Evolutionary conservation across 2,797 vertebrate genomes (phyloP).

Genomic region (Coranthus polyacanthus): DNA sequence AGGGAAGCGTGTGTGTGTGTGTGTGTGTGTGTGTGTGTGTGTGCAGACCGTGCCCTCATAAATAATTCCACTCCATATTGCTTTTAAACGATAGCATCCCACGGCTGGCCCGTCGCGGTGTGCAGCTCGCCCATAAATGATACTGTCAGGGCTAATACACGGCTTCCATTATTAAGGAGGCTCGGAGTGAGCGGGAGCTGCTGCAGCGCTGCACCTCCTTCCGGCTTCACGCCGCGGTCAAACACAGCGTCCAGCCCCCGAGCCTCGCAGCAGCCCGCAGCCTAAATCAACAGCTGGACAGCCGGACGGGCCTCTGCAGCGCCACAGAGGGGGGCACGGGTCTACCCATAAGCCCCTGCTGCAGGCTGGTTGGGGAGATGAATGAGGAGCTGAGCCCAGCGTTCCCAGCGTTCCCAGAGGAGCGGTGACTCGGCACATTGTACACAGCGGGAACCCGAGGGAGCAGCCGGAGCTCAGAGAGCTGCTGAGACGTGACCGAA

Average conservation of each 20-base stretch:
- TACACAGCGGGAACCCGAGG: conserved; percentile 37
- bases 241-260: background rate
- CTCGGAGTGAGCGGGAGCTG: conserved; percentile 37
- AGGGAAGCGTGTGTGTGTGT: no score
- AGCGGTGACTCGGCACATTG: conserved; percentile 54
- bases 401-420: conserved; percentile 52
- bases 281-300: conserved; percentile 35
- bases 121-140: conserved; percentile 77
- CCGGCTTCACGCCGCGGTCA: conserved; percentile 15
- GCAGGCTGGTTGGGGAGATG: conserved; percentile 27
- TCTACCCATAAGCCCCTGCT: conserved; percentile 43
- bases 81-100: conserved; percentile 83
- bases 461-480: conserved; percentile 48
- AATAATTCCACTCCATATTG: conserved; percentile 81
- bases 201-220: conserved; percentile 34
- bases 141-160: conserved; percentile 74
- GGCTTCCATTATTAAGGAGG: conserved; percentile 76
- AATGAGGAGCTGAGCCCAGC: conserved; percentile 53
- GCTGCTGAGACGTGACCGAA: conserved; percentile 53
- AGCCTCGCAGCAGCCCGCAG: conserved; percentile 5
- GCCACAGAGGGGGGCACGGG: conserved; percentile 5
- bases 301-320: conserved; percentile 4
- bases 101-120: conserved; percentile 52
- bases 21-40: conserved; percentile 39
- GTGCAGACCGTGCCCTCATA: conserved; percentile 67